Evolutionary conservation across 2,113 vertebrate genomes (phyloP).

Genomic region (Cochlearius cochlearius): DNA sequence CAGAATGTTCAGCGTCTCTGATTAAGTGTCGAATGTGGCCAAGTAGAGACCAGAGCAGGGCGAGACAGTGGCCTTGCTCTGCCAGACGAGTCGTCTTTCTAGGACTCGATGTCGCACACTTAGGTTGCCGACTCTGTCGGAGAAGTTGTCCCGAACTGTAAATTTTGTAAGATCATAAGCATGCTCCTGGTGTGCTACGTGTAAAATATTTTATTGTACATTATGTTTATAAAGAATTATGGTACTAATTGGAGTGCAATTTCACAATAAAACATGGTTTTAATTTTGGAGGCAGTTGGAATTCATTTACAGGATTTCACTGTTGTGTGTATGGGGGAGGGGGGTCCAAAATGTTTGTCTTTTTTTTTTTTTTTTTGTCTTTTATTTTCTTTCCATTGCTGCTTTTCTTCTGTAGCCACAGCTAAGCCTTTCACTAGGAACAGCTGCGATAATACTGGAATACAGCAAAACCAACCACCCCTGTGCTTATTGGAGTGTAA

Average conservation of each 20-base stretch:
- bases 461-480: neutral
- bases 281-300: neutral
- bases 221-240: constrained; percentile 62
- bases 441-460: neutral
- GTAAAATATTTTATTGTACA: constrained; percentile 67
- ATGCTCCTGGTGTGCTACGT: neutral
- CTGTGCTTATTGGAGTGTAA: neutral
- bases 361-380: neutral
- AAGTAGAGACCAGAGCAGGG: neutral
- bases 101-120: neutral
- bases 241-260: constrained; percentile 31
- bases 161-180: constrained; percentile 65
- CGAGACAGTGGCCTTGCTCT: neutral
- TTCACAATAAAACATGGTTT: constrained; percentile 34
- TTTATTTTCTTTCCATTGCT: neutral
- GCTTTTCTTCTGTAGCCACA: neutral
- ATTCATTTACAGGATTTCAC: neutral
- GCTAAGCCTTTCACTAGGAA: neutral
- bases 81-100: neutral
- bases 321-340: rapidly evolving
- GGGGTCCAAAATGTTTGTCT: neutral
- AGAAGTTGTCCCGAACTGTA: constrained; percentile 48
- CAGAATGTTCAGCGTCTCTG: neutral
- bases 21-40: neutral
- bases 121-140: neutral